phyloP scores from a whole-genome alignment of 1,140 invertebrate species.

The Drosophila eugracilis region DNA sequence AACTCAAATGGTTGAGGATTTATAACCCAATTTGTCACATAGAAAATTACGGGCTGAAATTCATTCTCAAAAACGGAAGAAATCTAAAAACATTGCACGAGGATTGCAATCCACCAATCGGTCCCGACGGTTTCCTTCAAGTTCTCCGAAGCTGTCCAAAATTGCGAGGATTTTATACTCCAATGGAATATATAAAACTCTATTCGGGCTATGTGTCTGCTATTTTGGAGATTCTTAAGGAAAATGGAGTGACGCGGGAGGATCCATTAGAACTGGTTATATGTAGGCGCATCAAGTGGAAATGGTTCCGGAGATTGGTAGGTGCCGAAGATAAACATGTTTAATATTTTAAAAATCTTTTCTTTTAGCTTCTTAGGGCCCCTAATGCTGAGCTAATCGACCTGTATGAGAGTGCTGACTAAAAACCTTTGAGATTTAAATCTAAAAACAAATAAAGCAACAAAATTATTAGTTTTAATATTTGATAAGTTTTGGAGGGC shows the following conservation, averaged over 20 bases:
- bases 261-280: background rate
- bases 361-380: background rate
- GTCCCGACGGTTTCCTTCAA: background rate
- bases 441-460: no score
- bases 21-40: background rate
- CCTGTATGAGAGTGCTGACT: background rate
- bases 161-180: background rate
- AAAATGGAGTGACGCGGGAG: background rate
- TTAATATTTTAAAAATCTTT: background rate
- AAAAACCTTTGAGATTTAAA: no score
- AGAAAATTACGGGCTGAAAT: background rate
- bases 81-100: background rate
- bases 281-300: constrained; percentile 3
- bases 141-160: background rate
- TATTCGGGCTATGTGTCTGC: background rate
- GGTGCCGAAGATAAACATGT: background rate
- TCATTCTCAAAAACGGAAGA: background rate
- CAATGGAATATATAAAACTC: constrained; percentile 3
- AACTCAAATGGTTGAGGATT: background rate
- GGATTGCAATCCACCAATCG: background rate
- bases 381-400: background rate
- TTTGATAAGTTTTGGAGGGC: no score
- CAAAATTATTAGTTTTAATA: no score
- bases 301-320: constrained; percentile 3
- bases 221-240: background rate